phyloP scores from a whole-genome alignment of 2,797 vertebrate species.

The Lemur catta region DNA sequence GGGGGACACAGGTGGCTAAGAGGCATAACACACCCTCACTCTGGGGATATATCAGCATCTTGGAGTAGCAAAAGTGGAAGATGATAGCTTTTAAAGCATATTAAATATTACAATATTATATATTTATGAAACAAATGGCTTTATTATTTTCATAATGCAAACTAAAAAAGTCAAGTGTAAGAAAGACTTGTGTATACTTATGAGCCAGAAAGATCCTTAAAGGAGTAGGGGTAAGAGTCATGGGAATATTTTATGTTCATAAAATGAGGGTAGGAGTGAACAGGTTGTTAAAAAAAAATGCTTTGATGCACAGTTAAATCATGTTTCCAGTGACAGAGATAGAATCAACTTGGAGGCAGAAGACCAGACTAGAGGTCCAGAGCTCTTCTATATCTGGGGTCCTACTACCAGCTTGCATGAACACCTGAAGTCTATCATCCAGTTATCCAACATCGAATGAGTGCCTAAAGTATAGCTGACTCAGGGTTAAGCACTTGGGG shows the following conservation, averaged over 20 bases:
- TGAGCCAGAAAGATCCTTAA: constrained; percentile 17
- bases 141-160: not conserved
- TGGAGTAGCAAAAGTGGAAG: not conserved
- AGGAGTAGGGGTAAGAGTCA: not conserved
- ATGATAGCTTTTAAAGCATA: not conserved
- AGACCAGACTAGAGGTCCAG: not conserved
- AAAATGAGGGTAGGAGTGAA: not conserved
- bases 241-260: not conserved
- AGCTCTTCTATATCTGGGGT: not conserved
- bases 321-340: not conserved
- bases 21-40: not conserved
- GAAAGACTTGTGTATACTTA: not conserved
- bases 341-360: not conserved
- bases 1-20: not conserved
- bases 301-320: not conserved
- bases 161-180: not conserved
- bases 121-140: not conserved
- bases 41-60: not conserved
- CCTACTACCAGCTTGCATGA: not conserved
- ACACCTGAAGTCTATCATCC: not conserved
- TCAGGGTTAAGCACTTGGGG: not conserved
- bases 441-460: not conserved
- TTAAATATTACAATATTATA: not conserved
- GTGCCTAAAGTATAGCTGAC: not conserved
- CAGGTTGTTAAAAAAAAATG: not conserved